Evolutionary conservation across 1,140 invertebrate genomes (phyloP).

Genomic region (Drosophila equinoxialis): DNA sequence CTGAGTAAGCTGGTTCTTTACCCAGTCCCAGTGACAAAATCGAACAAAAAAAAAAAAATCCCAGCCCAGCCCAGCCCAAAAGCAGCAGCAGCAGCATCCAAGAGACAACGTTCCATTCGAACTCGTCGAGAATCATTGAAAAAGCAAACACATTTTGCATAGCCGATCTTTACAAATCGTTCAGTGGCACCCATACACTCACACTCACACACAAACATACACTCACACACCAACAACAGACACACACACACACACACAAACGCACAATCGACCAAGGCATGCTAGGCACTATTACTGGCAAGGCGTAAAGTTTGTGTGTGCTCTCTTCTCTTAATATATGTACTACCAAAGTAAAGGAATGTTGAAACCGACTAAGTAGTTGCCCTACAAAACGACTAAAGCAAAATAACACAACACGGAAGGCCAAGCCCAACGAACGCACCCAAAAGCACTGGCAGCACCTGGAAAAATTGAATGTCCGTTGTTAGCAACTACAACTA

Average conservation of each 20-base stretch:
- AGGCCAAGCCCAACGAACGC: conserved; percentile 11
- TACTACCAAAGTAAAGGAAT: neutral
- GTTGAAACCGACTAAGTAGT: conserved; percentile 8
- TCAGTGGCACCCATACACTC: conserved; percentile 4
- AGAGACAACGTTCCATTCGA: neutral
- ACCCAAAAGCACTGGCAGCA: conserved; percentile 2
- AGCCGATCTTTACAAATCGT: conserved; percentile 9
- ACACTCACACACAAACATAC: neutral
- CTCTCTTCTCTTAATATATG: neutral
- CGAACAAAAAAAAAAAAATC: neutral
- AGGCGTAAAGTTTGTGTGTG: conserved; percentile 12
- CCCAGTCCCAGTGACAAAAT: conserved; percentile 8
- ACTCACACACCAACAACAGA: neutral
- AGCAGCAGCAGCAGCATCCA: neutral
- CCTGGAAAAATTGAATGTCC: conserved; percentile 9
- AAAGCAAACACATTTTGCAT: conserved; percentile 4
- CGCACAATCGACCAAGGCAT: conserved; percentile 21
- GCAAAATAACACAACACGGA: neutral
- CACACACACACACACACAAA: neutral
- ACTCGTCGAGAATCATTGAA: neutral
- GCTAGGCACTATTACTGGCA: conserved; percentile 5
- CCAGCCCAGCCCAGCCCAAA: conserved; percentile 1
- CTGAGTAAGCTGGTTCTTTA: conserved; percentile 7
- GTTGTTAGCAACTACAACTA: conserved; percentile 11
- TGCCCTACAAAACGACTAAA: neutral